Evolutionary conservation across 2,888 invertebrate species (phyloP).

Genomic region (Tetramorium bicarinatum): DNA sequence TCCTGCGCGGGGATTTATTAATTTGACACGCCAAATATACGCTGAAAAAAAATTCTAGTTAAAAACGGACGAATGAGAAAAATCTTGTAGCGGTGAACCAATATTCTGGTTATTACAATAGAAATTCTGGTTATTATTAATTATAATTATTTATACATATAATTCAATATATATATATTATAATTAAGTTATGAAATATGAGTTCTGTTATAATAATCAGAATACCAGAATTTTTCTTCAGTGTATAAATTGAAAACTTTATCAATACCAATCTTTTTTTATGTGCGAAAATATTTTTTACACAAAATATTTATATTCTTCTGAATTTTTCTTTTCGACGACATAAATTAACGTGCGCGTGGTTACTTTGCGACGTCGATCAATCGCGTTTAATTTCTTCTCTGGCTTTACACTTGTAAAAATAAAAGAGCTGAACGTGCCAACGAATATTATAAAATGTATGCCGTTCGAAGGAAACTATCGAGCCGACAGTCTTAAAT

Average conservation of each 20-base stretch:
- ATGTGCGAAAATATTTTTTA: neutral
- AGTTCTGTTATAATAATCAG: no score
- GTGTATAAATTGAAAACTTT: neutral
- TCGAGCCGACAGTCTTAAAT: constrained; percentile 1
- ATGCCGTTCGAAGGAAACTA: neutral
- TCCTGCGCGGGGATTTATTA: neutral
- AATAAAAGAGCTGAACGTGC: neutral
- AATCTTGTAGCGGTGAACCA: no score
- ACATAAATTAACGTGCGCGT: neutral
- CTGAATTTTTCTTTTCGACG: neutral
- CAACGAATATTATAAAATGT: neutral
- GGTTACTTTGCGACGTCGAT: neutral
- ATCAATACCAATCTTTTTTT: neutral
- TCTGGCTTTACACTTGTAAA: neutral
- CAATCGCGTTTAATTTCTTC: neutral
- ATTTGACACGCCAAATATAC: neutral
- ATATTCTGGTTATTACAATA: no score
- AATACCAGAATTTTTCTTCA: no score
- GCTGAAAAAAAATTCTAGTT: no score
- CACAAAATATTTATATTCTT: neutral
- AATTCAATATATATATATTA: no score
- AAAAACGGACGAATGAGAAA: no score
- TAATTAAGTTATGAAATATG: no score
- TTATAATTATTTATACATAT: no score
- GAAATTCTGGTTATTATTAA: no score